These are phyloP conservation scores for Chrysopa pallens DNA, from an alignment of 1,140 invertebrate species.

Conservation along the genomic window DNA sequence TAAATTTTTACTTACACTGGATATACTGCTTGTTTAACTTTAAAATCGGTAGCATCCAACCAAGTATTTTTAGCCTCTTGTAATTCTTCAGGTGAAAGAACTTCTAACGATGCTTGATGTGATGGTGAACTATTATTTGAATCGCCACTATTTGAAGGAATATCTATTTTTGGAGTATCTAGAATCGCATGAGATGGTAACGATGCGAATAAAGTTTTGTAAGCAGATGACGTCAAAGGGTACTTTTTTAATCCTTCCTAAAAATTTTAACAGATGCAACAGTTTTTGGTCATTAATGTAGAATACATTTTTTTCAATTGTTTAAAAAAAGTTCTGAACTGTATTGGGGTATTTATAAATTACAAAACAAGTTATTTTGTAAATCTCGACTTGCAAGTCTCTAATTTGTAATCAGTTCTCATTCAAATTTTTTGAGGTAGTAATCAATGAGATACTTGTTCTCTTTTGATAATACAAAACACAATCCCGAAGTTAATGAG, in stretches of 20 bases:
- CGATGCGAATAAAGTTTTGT: not conserved
- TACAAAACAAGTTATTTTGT: too few relatives aligned
- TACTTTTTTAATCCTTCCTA: conserved; percentile 20
- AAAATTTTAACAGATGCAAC: conserved; percentile 15
- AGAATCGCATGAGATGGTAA: not conserved
- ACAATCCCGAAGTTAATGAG: too few relatives aligned
- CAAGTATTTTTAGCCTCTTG: conserved; percentile 34
- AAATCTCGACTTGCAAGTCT: too few relatives aligned
- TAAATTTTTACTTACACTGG: conserved; percentile 22
- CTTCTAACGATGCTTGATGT: conserved; percentile 16
- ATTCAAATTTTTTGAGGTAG: too few relatives aligned
- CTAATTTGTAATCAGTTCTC: too few relatives aligned
- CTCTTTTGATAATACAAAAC: too few relatives aligned
- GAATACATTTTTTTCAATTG: too few relatives aligned
- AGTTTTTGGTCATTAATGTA: too few relatives aligned
- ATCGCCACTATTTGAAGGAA: not conserved
- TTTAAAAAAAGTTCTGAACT: too few relatives aligned
- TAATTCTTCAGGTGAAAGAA: conserved; percentile 37
- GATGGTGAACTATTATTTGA: conserved; percentile 11
- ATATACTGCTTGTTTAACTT: conserved; percentile 23
- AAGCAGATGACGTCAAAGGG: conserved; percentile 15
- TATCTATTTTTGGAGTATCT: not conserved
- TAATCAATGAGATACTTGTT: too few relatives aligned
- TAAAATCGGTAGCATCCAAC: conserved; percentile 24
- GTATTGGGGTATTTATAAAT: too few relatives aligned